Percentiles rank a stretch among this genome's conserved stretches.
Evolutionary conservation across 2,113 vertebrate species (phyloP).

Genomic region (Corythornis madagascariensis): DNA sequence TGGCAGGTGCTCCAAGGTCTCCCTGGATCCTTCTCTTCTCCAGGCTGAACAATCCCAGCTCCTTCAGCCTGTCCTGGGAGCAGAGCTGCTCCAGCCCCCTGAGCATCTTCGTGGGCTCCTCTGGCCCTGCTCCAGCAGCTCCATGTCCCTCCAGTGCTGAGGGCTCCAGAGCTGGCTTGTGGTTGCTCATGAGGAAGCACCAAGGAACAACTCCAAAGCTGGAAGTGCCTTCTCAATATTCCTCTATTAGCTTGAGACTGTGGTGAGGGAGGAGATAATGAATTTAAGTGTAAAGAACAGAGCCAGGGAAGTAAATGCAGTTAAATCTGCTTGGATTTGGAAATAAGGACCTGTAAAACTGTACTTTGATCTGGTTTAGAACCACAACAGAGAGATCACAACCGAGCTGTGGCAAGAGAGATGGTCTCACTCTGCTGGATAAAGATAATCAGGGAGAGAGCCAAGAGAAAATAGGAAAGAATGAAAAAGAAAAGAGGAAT

Average conservation of each 20-base stretch:
- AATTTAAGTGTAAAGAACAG: neutral
- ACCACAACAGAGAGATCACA: neutral
- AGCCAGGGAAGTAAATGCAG: neutral
- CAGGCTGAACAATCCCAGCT: too few species aligned
- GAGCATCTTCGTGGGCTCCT: too few species aligned
- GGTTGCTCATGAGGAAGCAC: neutral
- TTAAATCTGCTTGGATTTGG: neutral
- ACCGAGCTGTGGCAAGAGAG: neutral
- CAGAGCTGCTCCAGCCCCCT: too few species aligned
- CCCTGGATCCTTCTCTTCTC: too few species aligned
- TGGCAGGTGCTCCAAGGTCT: too few species aligned
- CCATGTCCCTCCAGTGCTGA: too few species aligned
- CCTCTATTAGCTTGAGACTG: neutral
- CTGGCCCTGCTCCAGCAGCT: too few species aligned
- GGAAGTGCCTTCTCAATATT: rapidly evolving
- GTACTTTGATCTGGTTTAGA: neutral
- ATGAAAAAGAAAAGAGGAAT: neutral
- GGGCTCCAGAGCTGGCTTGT: neutral
- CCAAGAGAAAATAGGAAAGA: neutral
- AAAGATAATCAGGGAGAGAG: neutral
- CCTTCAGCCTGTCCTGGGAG: too few species aligned
- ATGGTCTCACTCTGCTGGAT: neutral
- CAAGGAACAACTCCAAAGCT: neutral
- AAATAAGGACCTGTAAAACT: neutral
- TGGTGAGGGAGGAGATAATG: neutral